phyloP scores from a whole-genome alignment of 2,888 invertebrate species.

The Cephus rjabovi region DNA sequence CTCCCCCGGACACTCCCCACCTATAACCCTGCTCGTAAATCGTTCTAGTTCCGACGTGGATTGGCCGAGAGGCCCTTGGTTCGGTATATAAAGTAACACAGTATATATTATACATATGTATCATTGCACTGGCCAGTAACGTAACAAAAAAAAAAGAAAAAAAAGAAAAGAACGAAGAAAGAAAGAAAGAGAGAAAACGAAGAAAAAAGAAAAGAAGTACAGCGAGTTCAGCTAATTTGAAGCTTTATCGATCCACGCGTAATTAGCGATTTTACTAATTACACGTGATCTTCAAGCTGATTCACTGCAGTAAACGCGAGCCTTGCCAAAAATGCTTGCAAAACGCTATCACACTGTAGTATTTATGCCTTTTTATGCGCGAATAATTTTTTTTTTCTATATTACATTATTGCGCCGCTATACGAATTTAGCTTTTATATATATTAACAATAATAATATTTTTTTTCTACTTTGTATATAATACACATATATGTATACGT shows the following conservation, averaged over 20 bases:
- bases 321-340: not conserved
- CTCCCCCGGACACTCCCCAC: not conserved
- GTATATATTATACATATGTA: not conserved
- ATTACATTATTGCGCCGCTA: not conserved
- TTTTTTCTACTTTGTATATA: not conserved
- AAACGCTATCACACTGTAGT: not conserved
- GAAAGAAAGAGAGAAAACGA: not conserved
- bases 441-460: not conserved
- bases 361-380: not conserved
- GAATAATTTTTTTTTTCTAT: not conserved
- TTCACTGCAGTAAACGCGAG: not conserved
- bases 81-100: not conserved
- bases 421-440: not conserved
- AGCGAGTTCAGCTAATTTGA: constrained; percentile 10
- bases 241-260: not conserved
- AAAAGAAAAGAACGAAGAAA: constrained; percentile 24
- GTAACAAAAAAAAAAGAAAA: not conserved
- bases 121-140: not conserved
- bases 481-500: not conserved
- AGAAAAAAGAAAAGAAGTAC: constrained; percentile 12
- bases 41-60: not conserved
- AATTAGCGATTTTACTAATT: not conserved
- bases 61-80: not conserved
- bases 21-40: not conserved
- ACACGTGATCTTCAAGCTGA: not conserved